These are phyloP conservation scores for Stomorhina lunata DNA, from an alignment of 2,888 invertebrate genomes.

Conservation along the genomic window DNA sequence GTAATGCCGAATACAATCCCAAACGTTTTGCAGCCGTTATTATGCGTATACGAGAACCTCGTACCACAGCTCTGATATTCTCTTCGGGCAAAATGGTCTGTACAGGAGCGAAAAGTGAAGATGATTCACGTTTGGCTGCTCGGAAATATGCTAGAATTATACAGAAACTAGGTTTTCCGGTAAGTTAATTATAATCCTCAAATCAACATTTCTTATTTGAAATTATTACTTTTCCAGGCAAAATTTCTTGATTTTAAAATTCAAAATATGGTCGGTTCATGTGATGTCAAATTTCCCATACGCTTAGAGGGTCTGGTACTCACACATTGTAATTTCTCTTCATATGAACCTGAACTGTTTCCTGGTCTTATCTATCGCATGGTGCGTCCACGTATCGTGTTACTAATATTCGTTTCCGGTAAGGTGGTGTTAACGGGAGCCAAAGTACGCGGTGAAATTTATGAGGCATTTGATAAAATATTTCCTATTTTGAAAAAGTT, in stretches of 20 bases:
- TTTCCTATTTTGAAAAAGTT: conserved; percentile 98
- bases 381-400: conserved; percentile 97
- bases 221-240: conserved; percentile 82
- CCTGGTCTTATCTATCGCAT: conserved; percentile 99
- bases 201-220: background rate
- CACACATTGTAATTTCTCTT: conserved; percentile 88
- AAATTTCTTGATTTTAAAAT: conserved; percentile 91
- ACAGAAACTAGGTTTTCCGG: conserved; percentile 90
- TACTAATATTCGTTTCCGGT: conserved; percentile 99
- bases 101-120: conserved; percentile 91
- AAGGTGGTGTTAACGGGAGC: conserved; percentile 99
- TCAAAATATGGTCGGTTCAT: conserved; percentile 90
- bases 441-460: conserved; percentile 93
- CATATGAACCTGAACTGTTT: conserved; percentile 98
- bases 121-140: conserved; percentile 88
- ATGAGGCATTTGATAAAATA: conserved; percentile 97
- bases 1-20: conserved; percentile 99
- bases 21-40: conserved; percentile 99
- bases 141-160: conserved; percentile 92
- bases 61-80: conserved; percentile 90
- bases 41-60: conserved; percentile 94
- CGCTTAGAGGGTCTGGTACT: conserved; percentile 87
- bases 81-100: conserved; percentile 92
- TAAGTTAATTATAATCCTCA: conserved; percentile 73
- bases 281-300: conserved; percentile 89